Conservation (phyloP, 2,113 vertebrate genomes). For the Parus major region DNA sequence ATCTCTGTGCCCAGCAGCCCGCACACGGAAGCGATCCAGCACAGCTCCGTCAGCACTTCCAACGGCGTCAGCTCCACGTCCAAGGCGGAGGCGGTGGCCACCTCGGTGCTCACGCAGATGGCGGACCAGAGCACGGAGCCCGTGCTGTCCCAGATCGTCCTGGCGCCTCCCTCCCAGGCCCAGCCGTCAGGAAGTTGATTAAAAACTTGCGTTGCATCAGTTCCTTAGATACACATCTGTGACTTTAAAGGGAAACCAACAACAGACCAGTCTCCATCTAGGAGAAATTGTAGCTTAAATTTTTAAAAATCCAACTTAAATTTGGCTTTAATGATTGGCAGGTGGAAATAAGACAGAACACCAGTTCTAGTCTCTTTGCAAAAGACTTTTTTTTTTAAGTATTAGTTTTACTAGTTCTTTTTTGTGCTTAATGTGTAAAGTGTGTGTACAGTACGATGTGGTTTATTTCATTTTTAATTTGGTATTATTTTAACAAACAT, state of each 20-base stretch:
- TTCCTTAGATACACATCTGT: constrained; percentile 74
- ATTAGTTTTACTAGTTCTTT: constrained; percentile 77
- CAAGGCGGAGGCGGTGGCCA: constrained; percentile 78
- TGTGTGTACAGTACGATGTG: constrained; percentile 78
- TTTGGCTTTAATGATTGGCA: constrained; percentile 77
- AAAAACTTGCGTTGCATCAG: constrained; percentile 57
- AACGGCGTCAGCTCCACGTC: constrained; percentile 92
- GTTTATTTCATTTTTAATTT: constrained; percentile 77
- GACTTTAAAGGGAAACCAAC: constrained; percentile 81
- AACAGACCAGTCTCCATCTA: constrained; percentile 81
- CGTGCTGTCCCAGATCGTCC: constrained; percentile 76
- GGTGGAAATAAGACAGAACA: constrained; percentile 77
- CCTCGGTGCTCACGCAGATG: constrained; percentile 81
- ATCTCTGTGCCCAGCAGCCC: constrained; percentile 93
- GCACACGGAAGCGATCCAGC: constrained; percentile 93
- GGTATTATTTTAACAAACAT: constrained; percentile 75
- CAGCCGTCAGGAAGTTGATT: constrained; percentile 95
- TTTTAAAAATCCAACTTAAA: constrained; percentile 78
- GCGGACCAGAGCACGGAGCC: constrained; percentile 92
- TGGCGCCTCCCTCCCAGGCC: constrained; percentile 79
- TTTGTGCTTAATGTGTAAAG: constrained; percentile 79
- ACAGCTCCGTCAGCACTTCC: constrained; percentile 97
- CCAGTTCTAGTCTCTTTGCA: constrained; percentile 80
- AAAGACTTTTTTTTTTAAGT: constrained; percentile 74
- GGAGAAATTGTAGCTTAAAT: constrained; percentile 77